Base-by-base conservation (phyloP, 2,797 vertebrate genomes). In the Lagodon rhomboides region DNA sequence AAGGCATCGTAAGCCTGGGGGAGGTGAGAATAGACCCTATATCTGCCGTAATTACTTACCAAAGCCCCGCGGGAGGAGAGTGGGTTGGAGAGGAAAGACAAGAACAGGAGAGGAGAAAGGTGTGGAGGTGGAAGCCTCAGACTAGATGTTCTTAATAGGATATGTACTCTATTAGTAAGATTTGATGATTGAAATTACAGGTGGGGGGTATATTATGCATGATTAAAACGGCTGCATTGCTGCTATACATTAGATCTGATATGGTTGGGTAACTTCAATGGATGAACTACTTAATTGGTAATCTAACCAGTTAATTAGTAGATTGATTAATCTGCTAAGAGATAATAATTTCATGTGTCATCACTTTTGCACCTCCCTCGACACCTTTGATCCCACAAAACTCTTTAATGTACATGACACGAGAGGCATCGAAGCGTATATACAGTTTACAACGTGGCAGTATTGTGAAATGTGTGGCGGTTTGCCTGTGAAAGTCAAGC, bases 1-100 rank as follows among this genome's bases (percentile, higher is more conserved):
- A 75, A 71, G 59, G 59, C 50, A 66, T 84, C 68, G 44, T 63
- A 68, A 82, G 55, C 66, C 83, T 53, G 60, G 17, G 53, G 80
- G 80, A 83, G 77, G 79, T 83, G 72, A 80, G 70, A 82, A 82
- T 55, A 74, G 72, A 71, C 51, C 72, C 61, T 82, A 54, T 59
- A 85, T 73, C 73, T 50, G 69, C 30, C 23, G 69, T 87, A 87
- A 90, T 91, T 92, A 89, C 84, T 74, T 47, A 64, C 63, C 46
- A 82, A 80, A 84, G 78, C 86, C 69, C 34, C 88, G 23, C 1
- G 50, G 70, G 79, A 70, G 59, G 43, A 73, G 41, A 61, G 80
- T 86, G 72, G 73, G 72, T 20, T 43, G 47, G 17, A 82, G 59
- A 73, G 44, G 58, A 75, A 23, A 55, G 59, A 73, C 66, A 74